Evolutionary conservation across 2,797 vertebrate species (phyloP), one percentile per base, ranked within the genome.

Genomic region (Danio kyathit): DNA sequence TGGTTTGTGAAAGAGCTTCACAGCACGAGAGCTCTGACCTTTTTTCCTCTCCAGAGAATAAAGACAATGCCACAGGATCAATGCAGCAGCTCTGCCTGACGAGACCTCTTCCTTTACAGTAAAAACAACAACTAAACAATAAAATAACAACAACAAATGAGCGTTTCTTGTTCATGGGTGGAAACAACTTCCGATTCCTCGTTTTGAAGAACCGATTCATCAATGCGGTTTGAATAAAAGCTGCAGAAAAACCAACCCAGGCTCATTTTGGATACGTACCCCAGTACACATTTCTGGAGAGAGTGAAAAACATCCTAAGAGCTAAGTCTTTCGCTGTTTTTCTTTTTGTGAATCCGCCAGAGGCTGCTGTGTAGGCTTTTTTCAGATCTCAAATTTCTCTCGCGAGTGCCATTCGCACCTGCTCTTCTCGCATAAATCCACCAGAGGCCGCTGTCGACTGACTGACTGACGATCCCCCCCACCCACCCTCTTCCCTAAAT

Each of bases 31-130:
- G 4, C 51, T 70, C 41, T 12, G 67, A 79, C 70, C 63, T 63
- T 70, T 29, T 78, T 79, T 76, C 76, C 76, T 79, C 67, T 49
- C 76, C 9, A 9, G 65, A 82, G 80, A 75, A 65, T 5, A 49
- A 40, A 84, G 57, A 84, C 79, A 81, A 78, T 78, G 63, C 51
- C 0, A 12, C n/a, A 66, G 8, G 72, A 78, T 70, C 71, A 81
- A 70, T 44, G 17, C 52, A 75, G 11, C n/a, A 17, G 21, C 29
- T 54, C 38, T 21, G 46, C 76, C 41, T 40, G n/a, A 81, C 57
- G n/a, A 49, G 17, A 3, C 48, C 63, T 48, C 43, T 75, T 65
- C 54, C 52, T 54, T 49, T 13, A 38, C 2, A 1, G 52, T 11
- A 5, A 4, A 17, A 74, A 82, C 29, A 40, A 17, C 3, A 59